Evolutionary conservation across 1,140 invertebrate genomes (phyloP).

Genomic region (Sminthurinus signatus): DNA sequence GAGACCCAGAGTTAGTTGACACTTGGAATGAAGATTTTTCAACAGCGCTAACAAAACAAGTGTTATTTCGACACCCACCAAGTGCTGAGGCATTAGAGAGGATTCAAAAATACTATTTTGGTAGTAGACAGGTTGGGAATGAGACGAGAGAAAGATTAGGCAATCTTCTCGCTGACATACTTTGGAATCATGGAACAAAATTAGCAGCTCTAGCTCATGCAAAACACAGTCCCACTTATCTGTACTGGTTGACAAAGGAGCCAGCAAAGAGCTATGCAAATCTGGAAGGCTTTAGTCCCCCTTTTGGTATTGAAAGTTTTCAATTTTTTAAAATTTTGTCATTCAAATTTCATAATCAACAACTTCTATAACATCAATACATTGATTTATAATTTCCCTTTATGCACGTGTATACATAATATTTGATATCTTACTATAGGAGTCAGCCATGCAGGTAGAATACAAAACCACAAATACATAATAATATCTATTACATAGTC

Average conservation of each 20-base stretch:
- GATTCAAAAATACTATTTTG: slow-evolving; percentile 7
- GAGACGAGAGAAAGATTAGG: not conserved
- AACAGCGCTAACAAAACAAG: not conserved
- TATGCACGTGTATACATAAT: no score
- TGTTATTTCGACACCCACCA: not conserved
- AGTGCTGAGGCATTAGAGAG: not conserved
- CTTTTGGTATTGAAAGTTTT: no score
- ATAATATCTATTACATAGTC: no score
- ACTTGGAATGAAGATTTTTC: not conserved
- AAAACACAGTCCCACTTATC: not conserved
- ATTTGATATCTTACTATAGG: no score
- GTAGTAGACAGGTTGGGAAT: not conserved
- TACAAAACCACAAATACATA: no score
- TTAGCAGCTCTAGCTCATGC: not conserved
- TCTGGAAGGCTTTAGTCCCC: no score
- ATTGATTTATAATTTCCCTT: no score
- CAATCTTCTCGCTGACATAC: not conserved
- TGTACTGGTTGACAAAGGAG: slow-evolving; percentile 4
- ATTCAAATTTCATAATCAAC: no score
- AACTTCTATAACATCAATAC: no score
- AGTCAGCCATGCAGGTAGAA: no score
- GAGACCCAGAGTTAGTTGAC: not conserved
- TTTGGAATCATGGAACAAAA: slow-evolving; percentile 8
- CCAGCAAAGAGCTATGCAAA: not conserved
- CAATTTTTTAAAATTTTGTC: no score